Base-by-base conservation (phyloP, 64 coral and sea anemone species). In the Actinia equina region DNA sequence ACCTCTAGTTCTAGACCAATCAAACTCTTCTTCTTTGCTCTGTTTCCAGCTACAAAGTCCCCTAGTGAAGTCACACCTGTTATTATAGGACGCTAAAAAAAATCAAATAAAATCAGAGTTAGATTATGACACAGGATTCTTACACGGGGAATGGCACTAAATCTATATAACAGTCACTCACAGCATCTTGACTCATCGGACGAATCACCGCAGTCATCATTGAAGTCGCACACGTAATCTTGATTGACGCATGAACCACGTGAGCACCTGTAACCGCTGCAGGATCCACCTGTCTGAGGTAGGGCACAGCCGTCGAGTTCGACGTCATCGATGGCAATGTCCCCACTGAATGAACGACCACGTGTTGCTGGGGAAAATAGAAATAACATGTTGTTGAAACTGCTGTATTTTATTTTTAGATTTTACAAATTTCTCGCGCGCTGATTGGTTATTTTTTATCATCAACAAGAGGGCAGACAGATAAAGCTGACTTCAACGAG, bases 1-100 rank as follows among this genome's bases (percentile, higher is more conserved):
- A 77, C 94, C 94, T 54, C 86, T 87, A 45, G 77, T 87, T 79
- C 94, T 87, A 45, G 80, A 87, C 94, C 94, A 96, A 76, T 96
- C 82, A 30, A 96, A 96, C 80, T 96, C 79, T 52, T 90, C 94
- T 60, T 92, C 94, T 12, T 77, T 88, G 70, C 86, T 92, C 76
- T 96, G 94, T 23, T 92, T 96, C 94, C 94, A 96, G 30, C 92
- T 93, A 82, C 94, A 96, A 49, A 77, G 77, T 20, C 91, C 91
- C 61, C 37, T 44, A 77, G 71, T 87, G 44, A 96, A 96, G 71
- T 96, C 92, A 64, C 94, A 96, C 1, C 92, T 62, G 26, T 92
- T 90, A 0, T 64, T 54, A 76, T 91, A 87, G 11, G 92, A 58
- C 77, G 89, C 94, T 96, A 45, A 9, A 59, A 80, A 27, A 83